phyloP scores from a whole-genome alignment of 2,797 vertebrate genomes.

The Emydoidea blandingii region DNA sequence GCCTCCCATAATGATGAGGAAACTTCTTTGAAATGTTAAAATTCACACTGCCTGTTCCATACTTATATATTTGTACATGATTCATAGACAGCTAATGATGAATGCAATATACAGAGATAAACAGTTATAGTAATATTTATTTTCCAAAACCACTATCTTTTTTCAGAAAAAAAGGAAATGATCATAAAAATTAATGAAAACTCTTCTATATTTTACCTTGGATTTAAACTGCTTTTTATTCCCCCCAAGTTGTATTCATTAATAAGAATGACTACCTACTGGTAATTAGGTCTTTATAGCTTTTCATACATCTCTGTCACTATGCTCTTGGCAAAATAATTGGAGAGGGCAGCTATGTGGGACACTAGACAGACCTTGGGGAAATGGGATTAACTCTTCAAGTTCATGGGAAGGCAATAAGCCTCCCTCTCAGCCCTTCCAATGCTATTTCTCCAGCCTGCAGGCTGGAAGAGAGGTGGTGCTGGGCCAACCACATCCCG shows the following conservation, averaged over 20 bases:
- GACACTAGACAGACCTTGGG: background rate
- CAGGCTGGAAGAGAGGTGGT: background rate
- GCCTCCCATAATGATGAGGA: slow-evolving; percentile 46
- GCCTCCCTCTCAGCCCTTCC: background rate
- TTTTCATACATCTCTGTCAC: background rate
- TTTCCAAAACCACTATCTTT: background rate
- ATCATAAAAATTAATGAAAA: slow-evolving; percentile 7
- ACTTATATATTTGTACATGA: slow-evolving; percentile 53
- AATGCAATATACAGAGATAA: slow-evolving; percentile 46
- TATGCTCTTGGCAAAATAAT: slow-evolving; percentile 10
- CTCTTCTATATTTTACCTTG: background rate
- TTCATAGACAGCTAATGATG: slow-evolving; percentile 23
- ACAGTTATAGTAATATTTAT: background rate
- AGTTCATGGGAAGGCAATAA: background rate
- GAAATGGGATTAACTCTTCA: background rate
- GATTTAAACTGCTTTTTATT: background rate
- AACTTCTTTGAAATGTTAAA: slow-evolving; percentile 59
- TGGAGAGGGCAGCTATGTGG: background rate
- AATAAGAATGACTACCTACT: slow-evolving; percentile 25
- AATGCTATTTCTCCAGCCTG: background rate
- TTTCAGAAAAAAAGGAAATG: background rate
- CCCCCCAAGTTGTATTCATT: background rate
- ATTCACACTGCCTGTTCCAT: background rate
- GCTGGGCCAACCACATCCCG: background rate
- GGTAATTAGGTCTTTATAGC: slow-evolving; percentile 28